Conservation (phyloP, 1,140 invertebrate species). For the Sarcophaga peregrina region DNA sequence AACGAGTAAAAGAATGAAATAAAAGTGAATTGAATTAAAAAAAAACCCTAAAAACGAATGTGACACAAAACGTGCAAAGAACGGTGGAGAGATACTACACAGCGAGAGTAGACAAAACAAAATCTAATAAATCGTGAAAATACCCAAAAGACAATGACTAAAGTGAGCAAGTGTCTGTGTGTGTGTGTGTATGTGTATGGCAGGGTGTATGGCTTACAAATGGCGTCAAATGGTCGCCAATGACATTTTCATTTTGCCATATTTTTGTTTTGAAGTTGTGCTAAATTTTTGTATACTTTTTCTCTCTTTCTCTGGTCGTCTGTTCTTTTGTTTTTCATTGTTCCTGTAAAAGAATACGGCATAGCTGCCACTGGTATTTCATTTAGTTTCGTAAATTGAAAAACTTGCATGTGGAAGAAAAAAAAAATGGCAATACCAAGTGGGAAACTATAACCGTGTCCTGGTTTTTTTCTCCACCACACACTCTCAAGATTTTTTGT, state of each 20-base stretch:
- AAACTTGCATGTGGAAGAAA: not conserved
- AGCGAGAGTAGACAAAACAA: not conserved
- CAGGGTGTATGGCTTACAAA: not conserved
- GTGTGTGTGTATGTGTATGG: not conserved
- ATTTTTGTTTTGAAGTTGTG: not conserved
- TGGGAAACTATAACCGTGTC: not conserved
- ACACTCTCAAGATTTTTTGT: not conserved
- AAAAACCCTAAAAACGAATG: not conserved
- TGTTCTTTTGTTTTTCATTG: not conserved
- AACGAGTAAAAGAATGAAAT: too few species aligned
- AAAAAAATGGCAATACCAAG: conserved; percentile 13
- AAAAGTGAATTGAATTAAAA: not conserved
- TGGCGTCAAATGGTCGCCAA: conserved; percentile 20
- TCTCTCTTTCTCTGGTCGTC: not conserved
- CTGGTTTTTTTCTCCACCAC: not conserved
- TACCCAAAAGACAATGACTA: not conserved
- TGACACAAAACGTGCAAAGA: not conserved
- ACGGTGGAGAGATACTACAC: not conserved
- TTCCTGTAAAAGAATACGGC: too few species aligned
- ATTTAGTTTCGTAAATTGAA: conserved; percentile 16
- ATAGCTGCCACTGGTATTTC: not conserved
- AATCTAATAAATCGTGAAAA: conserved; percentile 27
- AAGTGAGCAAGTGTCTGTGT: not conserved
- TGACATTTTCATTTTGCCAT: conserved; percentile 7
- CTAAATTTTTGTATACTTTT: not conserved